Percentiles rank a stretch among this genome's conserved stretches.
Evolutionary conservation across 2,113 vertebrate genomes (phyloP).

Genomic region (Strix uralensis): DNA sequence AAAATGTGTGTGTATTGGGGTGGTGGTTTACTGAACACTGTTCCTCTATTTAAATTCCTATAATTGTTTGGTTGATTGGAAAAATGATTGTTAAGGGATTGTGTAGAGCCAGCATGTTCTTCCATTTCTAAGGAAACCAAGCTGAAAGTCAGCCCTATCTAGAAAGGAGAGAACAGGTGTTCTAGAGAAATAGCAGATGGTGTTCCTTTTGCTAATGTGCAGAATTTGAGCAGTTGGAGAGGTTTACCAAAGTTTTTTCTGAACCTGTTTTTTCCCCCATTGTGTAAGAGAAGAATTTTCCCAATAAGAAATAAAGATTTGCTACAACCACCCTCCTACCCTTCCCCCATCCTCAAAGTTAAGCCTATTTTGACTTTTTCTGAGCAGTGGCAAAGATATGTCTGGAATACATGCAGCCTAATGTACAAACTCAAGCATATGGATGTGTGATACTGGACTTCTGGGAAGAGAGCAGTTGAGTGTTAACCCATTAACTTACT

Average conservation of each 20-base stretch:
- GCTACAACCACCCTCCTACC: neutral
- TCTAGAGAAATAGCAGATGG: neutral
- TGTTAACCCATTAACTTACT: neutral
- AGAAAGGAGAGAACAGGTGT: neutral
- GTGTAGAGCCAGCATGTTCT: neutral
- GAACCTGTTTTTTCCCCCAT: neutral
- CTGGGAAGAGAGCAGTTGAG: neutral
- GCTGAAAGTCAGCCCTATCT: neutral
- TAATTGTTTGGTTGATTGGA: neutral
- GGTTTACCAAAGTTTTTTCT: neutral
- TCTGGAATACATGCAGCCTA: neutral
- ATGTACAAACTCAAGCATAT: neutral
- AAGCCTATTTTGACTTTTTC: neutral
- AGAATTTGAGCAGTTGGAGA: neutral
- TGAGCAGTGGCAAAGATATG: neutral
- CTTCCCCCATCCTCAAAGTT: neutral
- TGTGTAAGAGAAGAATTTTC: neutral
- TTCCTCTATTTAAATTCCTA: neutral
- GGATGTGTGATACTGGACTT: neutral
- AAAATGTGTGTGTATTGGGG: neutral
- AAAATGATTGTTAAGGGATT: neutral
- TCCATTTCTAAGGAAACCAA: neutral
- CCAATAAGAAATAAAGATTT: neutral
- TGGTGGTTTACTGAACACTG: neutral
- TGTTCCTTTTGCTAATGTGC: neutral